Base-by-base conservation (phyloP, 1,140 invertebrate genomes). In the Gonioctena quinquepunctata region DNA sequence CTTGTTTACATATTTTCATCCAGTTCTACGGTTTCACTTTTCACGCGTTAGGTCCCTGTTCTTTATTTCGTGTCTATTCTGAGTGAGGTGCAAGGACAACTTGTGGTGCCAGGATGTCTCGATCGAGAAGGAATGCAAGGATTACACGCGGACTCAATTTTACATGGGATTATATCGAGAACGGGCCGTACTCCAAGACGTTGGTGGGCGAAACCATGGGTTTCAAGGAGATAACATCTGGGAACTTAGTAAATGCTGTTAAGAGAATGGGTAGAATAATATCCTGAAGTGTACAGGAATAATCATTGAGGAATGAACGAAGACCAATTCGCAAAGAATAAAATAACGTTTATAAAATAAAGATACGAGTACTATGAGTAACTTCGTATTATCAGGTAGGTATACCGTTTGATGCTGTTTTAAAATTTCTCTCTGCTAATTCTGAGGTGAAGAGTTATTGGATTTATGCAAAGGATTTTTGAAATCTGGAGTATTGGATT, bases 1-100 rank as follows among this genome's bases (percentile, higher is more conserved):
- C 27, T 28, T 11, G 60, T 62, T 62, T 62, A 62, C 60, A 62
- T 62, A 62, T 62, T 62, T 62, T 62, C 60, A 59, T 62, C 13
- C 28, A 33, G 21, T 62, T 59, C 22, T 3, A 3, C 22, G 56
- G 56, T 23, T 59, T 59, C 56, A 22, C 56, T 7, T n/a, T 7
- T 16, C 26, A 11, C 11, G 27, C 27, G 13, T 13, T 11, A 13
- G 7, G 28, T 33, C 56, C 5, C 56, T 59, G 4, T 21, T 59
- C 23, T 23, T 25, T 59, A 11, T 16, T 54, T 22, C 11, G 28
- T 62, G 27, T 28, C 16, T 48, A 22, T 3, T 18, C n/a, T n/a
- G n/a, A n/a, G 28, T 33, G 28, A 33, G 13, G 13, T 11, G 28
- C 3, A n/a, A n/a, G n/a, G 26, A 23, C 7, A 3, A 59, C 22